phyloP scores from a whole-genome alignment of 2,797 vertebrate species.

The Malacoraja senta region DNA sequence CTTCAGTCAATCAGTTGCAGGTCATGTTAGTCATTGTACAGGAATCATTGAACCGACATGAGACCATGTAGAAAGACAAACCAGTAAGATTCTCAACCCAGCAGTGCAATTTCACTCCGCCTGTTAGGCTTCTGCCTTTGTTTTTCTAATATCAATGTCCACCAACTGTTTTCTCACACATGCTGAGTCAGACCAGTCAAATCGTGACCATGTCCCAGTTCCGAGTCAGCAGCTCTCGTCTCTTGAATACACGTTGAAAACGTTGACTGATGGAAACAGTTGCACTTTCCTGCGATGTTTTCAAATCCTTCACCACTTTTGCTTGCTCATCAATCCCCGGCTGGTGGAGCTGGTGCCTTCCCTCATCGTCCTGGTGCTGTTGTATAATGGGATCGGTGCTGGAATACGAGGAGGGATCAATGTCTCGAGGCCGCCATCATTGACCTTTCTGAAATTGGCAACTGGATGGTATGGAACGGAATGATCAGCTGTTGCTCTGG shows the following conservation, averaged over 20 bases:
- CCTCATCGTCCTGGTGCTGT: background rate
- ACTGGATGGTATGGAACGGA: background rate
- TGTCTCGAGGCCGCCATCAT: background rate
- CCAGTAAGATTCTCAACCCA: background rate
- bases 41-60: background rate
- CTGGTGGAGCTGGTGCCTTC: background rate
- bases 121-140: background rate
- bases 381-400: background rate
- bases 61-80: background rate
- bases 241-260: background rate
- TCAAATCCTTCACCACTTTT: background rate
- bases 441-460: slow-evolving; percentile 13
- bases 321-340: background rate
- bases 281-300: background rate
- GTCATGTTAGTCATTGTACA: background rate
- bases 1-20: background rate
- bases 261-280: background rate
- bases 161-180: background rate
- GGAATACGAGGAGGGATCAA: background rate
- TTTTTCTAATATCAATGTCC: background rate
- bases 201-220: background rate
- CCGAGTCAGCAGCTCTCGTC: background rate
- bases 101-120: background rate
- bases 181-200: background rate
- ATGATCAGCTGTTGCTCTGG: background rate